Base-by-base conservation (phyloP, 1,140 invertebrate genomes). In the Eupeodes corollae region DNA sequence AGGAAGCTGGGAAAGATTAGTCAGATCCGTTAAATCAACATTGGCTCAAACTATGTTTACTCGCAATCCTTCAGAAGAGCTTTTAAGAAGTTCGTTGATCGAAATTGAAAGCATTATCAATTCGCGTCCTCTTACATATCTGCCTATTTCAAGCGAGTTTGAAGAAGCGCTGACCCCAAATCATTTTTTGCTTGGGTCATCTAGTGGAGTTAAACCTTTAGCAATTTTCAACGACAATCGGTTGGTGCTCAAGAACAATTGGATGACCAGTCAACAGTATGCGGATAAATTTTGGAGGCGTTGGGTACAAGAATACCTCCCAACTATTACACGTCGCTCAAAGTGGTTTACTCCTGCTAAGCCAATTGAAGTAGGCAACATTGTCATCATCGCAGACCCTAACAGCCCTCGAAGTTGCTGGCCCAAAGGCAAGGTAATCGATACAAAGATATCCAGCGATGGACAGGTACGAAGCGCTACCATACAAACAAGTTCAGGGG, bases 11-110 rank as follows among this genome's bases (percentile, higher is more conserved):
- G n/a, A n/a, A n/a, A n/a, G n/a, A n/a, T 40, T 66, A 8, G 59
- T 72, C 2, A 50, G 62, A 2, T 54, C 54, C 1, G 59, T 68
- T 1, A 70, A 72, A 46, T 52, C 52, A 8, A 55, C 62, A 2
- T 45, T 70, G 0, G 31, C 43, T 0, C 32, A n/a, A 5, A 50
- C 58, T 33, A 41, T 50, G 10, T 19, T 42, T 15, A 26, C 35
- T 33, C n/a, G 41, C 14, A 26, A 16, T 18, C 38, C 38, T 16
- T 33, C 12, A 16, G 37, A 52, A 26, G 45, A 54, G 30, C 12
- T n/a, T n/a, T n/a, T n/a, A n/a, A n/a, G n/a, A n/a, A n/a, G n/a
- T n/a, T n/a, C n/a, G n/a, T n/a, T n/a, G n/a, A n/a, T n/a, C n/a
- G n/a, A n/a, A n/a, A n/a, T n/a, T n/a, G n/a, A n/a, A n/a, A n/a